A percentile compares a stretch with the other conserved stretches of the same genome.
Conservation (phyloP, 2,113 vertebrate genomes). For the Nesogale talazaci region DNA sequence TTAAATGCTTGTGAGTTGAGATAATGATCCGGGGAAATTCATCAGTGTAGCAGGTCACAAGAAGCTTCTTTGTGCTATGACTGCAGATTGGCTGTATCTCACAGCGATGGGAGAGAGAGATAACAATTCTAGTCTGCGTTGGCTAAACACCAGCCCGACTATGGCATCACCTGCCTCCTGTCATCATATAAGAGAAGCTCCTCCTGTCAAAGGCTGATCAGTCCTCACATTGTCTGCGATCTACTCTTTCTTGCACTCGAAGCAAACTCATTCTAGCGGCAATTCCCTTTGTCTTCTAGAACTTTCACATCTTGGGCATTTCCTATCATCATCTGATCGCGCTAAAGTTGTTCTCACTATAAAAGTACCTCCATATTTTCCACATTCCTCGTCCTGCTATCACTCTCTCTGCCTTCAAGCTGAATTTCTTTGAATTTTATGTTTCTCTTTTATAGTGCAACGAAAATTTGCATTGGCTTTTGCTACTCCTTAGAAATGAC, state of each 20-base stretch:
- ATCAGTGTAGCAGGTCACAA: not conserved
- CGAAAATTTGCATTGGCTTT: not conserved
- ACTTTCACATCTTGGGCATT: not conserved
- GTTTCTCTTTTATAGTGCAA: not conserved
- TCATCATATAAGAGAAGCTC: not conserved
- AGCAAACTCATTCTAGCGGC: not conserved
- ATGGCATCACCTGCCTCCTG: accelerated
- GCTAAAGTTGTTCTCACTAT: not conserved
- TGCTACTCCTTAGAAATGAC: not conserved
- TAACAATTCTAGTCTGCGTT: not conserved
- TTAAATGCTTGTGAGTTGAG: not conserved
- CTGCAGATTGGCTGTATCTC: not conserved
- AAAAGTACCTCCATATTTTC: not conserved
- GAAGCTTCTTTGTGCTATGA: not conserved
- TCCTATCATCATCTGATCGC: not conserved
- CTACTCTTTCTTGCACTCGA: not conserved
- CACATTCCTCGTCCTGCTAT: accelerated
- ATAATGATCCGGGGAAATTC: not conserved
- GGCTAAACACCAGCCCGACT: not conserved
- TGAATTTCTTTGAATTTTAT: not conserved
- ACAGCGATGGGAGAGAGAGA: not conserved
- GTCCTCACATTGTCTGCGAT: not conserved
- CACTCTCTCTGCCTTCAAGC: not conserved
- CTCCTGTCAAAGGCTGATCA: accelerated
- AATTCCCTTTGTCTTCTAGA: not conserved